Base-by-base conservation (phyloP, 2,113 vertebrate species). In the Pachypanchax playfairii region DNA sequence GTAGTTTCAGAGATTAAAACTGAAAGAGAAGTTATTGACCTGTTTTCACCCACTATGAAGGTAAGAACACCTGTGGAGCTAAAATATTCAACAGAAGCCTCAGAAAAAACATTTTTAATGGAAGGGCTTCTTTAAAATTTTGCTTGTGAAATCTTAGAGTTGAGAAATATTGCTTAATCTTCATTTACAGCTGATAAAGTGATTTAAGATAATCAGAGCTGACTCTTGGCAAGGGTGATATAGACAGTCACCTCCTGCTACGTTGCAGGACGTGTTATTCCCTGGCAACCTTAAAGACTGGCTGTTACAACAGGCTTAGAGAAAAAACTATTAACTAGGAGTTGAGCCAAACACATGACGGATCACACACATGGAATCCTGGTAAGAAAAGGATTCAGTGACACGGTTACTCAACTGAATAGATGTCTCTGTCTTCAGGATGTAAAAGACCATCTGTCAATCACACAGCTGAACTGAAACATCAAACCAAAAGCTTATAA, bases 301-400 rank as follows among this genome's bases (percentile, higher is more conserved):
- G 41, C 60, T 54, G 65, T 49, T 74, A 78, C 49, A 60, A 61
- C 60, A 55, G 58, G 75, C 71, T 86, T 80, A 83, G 36, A 57
- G 54, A 49, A 73, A 72, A 76, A 75, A 57, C 56, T 50, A 68
- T 83, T 65, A 78, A 65, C 65, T 35, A 33, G 44, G 59, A 85
- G 67, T 51, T 33, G 42, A 59, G 67, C 55, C 60, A 62, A 75
- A 79, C 80, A 83, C 83, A 77, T 80, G 84, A 88, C 75, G 36
- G 60, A 50, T 18, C 29, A 21, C 74, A 74, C 84, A 86, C 75
- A 83, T 77, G 77, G 73, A 61, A 35, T 48, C 21, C n/a, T 20
- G 47, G 24, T 1, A 66, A 63, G 53, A 49, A 65, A 52, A 26
- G 39, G 58, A 46, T 22, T 24, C 14, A 56, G 62, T 75, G 80